Base-by-base conservation (phyloP, 2,797 vertebrate genomes). In the Spinibarbus caldwelli region DNA sequence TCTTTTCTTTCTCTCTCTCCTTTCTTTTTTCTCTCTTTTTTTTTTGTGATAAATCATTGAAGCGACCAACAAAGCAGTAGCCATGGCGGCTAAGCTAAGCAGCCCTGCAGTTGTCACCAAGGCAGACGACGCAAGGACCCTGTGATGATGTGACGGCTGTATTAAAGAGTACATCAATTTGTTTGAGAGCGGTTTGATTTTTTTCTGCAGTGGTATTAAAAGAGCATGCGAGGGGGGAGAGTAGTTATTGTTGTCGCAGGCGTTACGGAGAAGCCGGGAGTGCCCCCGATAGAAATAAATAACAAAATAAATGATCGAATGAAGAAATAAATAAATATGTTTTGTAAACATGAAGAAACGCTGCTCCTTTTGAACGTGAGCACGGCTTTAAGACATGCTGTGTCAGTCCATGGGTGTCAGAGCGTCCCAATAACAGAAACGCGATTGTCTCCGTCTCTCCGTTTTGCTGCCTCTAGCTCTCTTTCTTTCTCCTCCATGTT, bases 151-250 rank as follows among this genome's bases (percentile, higher is more conserved):
- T 94, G 96, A 96, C 95, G 96, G 95, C 96, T 96, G 84, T 98
- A 99, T 99, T 99, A 99, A 98, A 99, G 97, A 96, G 92, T 95
- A 98, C 97, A 99, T 97, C 97, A 97, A 96, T 98, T 98, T 99
- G 97, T 98, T 98, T 95, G 97, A 97, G 95, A 97, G 96, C 96
- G 95, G 97, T 98, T 99, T 98, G 97, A 99, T 99, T 98, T 93
- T 91, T 89, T 96, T 95, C 95, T 96, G 95, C 95, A 93, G 95
- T 94, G 94, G 95, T 95, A 96, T 97, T 97, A 96, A 97, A 96
- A 95, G 95, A 94, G 94, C 90, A 93, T 92, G 92, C 95, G 91
- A 88, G 90, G 84, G 91, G 88, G 88, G 23, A 71, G 85, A 52
- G 38, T 29, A 19, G 87, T 88, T 83, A 72, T 89, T 92, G 86